Base-by-base conservation (phyloP, 2,113 vertebrate species). In the Pollimyrus isidori region DNA sequence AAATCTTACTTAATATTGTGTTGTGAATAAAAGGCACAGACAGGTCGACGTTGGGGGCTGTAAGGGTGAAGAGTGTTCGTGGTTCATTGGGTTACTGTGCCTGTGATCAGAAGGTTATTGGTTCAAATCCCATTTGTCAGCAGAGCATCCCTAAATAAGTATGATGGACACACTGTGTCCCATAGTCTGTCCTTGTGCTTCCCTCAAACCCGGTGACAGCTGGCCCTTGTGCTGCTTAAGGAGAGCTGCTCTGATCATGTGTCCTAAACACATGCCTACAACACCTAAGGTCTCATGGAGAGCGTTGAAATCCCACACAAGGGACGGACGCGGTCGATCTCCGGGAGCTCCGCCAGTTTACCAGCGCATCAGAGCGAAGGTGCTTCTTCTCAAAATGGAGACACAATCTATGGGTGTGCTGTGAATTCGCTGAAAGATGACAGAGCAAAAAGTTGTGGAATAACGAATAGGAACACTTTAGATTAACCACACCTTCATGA, bases 271-370 rank as follows among this genome's bases (percentile, higher is more conserved):
- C 26, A n/a, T 9, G n/a, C 7, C 65, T 30, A 69, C 65, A 30
- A 10, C 65, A 11, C 23, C 2, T 3, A 4, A 11, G 26, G 26
- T 30, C 65, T 11, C 7, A 69, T 91, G 90, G 91, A 88, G 85
- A 91, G 91, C 91, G 91, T 91, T 90, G 87, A 88, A 91, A 62
- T 76, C 53, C 90, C 90, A 90, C 48, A 84, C 90, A 91, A 62
- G 56, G 56, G 56, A 58, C 90, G 35, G n/a, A n/a, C 35, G 35
- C n/a, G 91, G 89, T 88, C 89, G 21, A 21, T 56, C 82, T 80
- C 56, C 30, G 42, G 82, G 48, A 89, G 52, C 52, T 46, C 89
- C 42, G 83, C 88, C 91, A 89, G 89, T 93, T 91, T 91, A 86
- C 49, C 91, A 91, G 84, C 90, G 4, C 89, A 91, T 91, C 88